phyloP scores from a whole-genome alignment of 2,797 vertebrate species.

The Fistularia tabacaria region DNA sequence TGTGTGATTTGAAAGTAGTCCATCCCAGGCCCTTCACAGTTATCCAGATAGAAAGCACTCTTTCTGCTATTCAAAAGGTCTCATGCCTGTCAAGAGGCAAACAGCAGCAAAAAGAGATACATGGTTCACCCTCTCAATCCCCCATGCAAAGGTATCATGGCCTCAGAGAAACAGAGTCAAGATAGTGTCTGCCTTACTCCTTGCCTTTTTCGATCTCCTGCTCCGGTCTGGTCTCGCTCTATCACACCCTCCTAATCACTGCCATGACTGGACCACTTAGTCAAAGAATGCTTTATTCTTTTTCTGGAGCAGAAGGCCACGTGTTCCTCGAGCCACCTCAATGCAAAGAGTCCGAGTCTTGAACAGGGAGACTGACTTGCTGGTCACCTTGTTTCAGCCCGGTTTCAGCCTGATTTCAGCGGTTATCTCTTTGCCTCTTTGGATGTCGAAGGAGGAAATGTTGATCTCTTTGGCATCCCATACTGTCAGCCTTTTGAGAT shows the following conservation, averaged over 20 bases:
- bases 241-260: constrained; percentile 68
- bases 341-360: constrained; percentile 22
- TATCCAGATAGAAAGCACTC: constrained; percentile 62
- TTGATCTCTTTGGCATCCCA: constrained; percentile 6
- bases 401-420: no score
- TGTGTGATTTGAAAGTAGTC: constrained; percentile 38
- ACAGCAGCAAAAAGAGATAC: constrained; percentile 47
- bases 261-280: constrained; percentile 60
- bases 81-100: constrained; percentile 30
- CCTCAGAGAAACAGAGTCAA: constrained; percentile 42
- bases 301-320: constrained; percentile 49
- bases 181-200: constrained; percentile 32
- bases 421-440: constrained; percentile 25
- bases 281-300: constrained; percentile 61
- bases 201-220: constrained; percentile 34
- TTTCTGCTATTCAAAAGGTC: constrained; percentile 38
- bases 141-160: constrained; percentile 39
- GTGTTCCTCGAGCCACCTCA: constrained; percentile 43
- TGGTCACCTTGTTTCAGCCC: constrained; percentile 7
- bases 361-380: constrained; percentile 9
- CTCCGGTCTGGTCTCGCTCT: constrained; percentile 53
- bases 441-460: constrained; percentile 11
- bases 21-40: constrained; percentile 76
- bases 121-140: constrained; percentile 58
- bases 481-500: background rate